Percentiles rank a stretch among this genome's conserved stretches.
Evolutionary conservation across 2,797 vertebrate species (phyloP).

Genomic region (Cheirogaleus major): DNA sequence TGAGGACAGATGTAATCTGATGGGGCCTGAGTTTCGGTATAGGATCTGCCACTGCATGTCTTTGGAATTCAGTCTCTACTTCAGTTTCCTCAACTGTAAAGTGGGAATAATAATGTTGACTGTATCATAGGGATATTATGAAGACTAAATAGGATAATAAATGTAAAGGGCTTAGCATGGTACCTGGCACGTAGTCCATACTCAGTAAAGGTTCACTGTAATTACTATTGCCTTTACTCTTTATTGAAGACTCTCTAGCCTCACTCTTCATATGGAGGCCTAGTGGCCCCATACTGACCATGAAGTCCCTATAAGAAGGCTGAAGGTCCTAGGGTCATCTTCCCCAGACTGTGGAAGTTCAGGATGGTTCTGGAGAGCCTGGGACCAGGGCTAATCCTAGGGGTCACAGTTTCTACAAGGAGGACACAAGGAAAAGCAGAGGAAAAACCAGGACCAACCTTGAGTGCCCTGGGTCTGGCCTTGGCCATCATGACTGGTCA

Average conservation of each 20-base stretch:
- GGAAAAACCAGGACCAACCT: background rate
- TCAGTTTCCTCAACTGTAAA: background rate
- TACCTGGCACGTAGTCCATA: background rate
- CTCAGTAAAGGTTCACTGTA: background rate
- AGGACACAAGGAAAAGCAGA: background rate
- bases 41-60: background rate
- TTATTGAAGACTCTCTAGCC: background rate
- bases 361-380: background rate
- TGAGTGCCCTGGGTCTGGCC: background rate
- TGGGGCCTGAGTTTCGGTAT: background rate
- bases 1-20: background rate
- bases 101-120: background rate
- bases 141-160: background rate
- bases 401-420: background rate
- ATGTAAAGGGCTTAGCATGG: background rate
- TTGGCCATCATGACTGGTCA: background rate
- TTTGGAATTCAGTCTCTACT: background rate
- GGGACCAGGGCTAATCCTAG: background rate
- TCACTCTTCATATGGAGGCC: background rate
- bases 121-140: background rate
- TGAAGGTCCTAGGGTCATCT: background rate
- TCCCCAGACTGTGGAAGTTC: background rate
- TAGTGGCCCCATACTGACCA: background rate
- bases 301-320: background rate
- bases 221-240: background rate